Conservation (phyloP, 2,113 vertebrate genomes). For the Leptobrachium leishanense region DNA sequence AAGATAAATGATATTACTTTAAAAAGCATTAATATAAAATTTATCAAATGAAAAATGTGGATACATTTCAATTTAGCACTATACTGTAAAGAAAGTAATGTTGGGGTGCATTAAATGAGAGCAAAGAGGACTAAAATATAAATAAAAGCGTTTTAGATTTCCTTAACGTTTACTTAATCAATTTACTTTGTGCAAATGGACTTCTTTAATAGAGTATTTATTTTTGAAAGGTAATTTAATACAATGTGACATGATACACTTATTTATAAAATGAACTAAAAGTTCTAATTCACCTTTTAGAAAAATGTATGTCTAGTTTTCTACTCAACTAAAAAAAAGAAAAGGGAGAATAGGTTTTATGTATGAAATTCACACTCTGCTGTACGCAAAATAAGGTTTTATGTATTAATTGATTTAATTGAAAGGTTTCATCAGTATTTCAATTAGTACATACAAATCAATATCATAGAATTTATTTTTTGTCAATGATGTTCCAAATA, state of each 20-base stretch:
- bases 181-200: conserved; percentile 18
- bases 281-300: neutral
- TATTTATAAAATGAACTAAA: neutral
- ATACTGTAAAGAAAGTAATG: neutral
- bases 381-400: too few species aligned
- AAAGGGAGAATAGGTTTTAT: too few species aligned
- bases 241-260: conserved; percentile 1
- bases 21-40: conserved; percentile 16
- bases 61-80: conserved; percentile 27
- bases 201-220: conserved; percentile 14
- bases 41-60: conserved; percentile 24
- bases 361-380: neutral
- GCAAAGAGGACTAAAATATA: conserved; percentile 28
- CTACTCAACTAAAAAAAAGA: too few species aligned
- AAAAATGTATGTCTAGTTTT: too few species aligned
- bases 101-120: conserved; percentile 1
- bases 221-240: conserved; percentile 24
- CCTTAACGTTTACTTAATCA: conserved; percentile 17
- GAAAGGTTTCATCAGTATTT: too few species aligned
- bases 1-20: conserved; percentile 8
- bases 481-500: too few species aligned
- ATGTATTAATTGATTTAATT: too few species aligned
- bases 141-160: conserved; percentile 30
- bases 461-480: too few species aligned
- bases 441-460: too few species aligned